Evolutionary conservation across 2,797 vertebrate species (phyloP).

Genomic region (Enteromius unitaeniatus): DNA sequence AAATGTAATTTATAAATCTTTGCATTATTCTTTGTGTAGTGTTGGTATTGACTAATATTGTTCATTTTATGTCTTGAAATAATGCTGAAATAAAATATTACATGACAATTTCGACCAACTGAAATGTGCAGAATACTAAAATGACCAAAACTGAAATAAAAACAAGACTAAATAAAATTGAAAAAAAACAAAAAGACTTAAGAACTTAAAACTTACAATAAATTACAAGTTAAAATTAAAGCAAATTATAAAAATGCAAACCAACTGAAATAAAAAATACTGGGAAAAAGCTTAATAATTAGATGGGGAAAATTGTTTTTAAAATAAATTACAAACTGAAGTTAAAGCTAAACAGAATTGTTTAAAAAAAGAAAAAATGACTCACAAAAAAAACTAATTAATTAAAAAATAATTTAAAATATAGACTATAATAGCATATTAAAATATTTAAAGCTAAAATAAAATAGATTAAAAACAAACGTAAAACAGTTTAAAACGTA

Average conservation of each 20-base stretch:
- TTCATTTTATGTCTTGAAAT: too few species aligned
- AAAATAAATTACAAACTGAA: background rate
- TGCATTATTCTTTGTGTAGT: background rate
- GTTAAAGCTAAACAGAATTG: background rate
- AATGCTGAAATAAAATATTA: background rate
- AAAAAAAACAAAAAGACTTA: background rate
- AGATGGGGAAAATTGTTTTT: too few species aligned
- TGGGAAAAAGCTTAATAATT: background rate
- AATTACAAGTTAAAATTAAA: background rate
- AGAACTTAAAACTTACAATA: background rate
- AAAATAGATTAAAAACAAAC: background rate
- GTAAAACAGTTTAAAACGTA: background rate
- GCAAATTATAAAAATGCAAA: background rate
- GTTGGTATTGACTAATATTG: background rate
- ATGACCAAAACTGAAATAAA: background rate
- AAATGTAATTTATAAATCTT: background rate
- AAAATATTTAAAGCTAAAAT: background rate
- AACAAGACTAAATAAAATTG: background rate
- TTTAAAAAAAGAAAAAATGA: background rate
- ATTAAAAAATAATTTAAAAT: background rate
- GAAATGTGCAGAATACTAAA: background rate
- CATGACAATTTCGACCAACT: background rate
- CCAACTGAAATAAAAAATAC: background rate
- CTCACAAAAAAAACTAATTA: background rate
- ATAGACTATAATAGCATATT: background rate